A percentile compares a stretch with the other conserved stretches of the same genome.
phyloP scores from a whole-genome alignment of 2,888 invertebrate species.

The Sinodicranocentrus sp. region DNA sequence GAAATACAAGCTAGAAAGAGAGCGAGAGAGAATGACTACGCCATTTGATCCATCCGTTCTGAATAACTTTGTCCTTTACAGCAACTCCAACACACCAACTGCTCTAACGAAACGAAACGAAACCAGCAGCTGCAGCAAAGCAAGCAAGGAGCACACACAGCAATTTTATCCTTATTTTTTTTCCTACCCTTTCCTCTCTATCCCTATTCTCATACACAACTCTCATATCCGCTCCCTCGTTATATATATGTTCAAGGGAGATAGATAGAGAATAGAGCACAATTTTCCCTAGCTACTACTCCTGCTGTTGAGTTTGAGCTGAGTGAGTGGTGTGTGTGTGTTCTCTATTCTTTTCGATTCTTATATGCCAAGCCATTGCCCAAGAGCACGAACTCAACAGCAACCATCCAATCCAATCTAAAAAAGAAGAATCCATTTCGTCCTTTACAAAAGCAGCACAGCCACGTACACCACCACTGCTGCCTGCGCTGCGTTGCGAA shows the following conservation, averaged over 20 bases:
- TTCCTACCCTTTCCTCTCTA: slow-evolving; percentile 41
- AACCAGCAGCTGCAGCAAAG: slow-evolving; percentile 64
- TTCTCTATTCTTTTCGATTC: slow-evolving; percentile 33
- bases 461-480: slow-evolving; percentile 52
- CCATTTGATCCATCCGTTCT: slow-evolving; percentile 69
- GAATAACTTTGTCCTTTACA: slow-evolving; percentile 69
- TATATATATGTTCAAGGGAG: slow-evolving; percentile 59
- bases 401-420: slow-evolving; percentile 61
- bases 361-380: slow-evolving; percentile 51
- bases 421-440: slow-evolving; percentile 57
- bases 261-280: slow-evolving; percentile 32
- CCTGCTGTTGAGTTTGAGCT: slow-evolving; percentile 11
- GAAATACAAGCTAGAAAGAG: slow-evolving; percentile 39
- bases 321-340: not conserved
- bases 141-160: slow-evolving; percentile 36
- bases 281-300: not conserved
- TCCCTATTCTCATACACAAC: slow-evolving; percentile 28
- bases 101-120: slow-evolving; percentile 1
- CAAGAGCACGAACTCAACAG: slow-evolving; percentile 65
- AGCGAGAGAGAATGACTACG: slow-evolving; percentile 43
- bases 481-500: slow-evolving; percentile 62
- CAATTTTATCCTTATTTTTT: slow-evolving; percentile 52
- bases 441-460: slow-evolving; percentile 48
- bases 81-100: slow-evolving; percentile 30
- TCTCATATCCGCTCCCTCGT: slow-evolving; percentile 43